Evolutionary conservation across 2,797 vertebrate genomes (phyloP).

Genomic region (Enteromius viviparus): DNA sequence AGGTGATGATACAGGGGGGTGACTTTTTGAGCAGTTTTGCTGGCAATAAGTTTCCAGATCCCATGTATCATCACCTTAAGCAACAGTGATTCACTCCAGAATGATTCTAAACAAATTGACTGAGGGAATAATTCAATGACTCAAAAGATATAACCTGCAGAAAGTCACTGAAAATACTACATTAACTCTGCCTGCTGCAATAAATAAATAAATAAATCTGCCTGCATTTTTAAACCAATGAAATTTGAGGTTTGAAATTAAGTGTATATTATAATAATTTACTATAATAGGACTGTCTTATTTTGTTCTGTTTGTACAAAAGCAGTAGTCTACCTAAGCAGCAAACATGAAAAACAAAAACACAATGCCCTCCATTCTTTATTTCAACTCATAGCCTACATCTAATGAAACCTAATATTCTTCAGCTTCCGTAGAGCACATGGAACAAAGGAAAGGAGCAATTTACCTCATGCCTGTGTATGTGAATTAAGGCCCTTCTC

Average conservation of each 20-base stretch:
- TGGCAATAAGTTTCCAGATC: neutral
- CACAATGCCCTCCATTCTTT: neutral
- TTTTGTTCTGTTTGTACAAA: conserved; percentile 30
- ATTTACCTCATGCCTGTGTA: conserved; percentile 37
- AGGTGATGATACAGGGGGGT: too few species aligned
- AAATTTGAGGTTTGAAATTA: neutral
- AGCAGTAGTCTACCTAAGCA: conserved; percentile 22
- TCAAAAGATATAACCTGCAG: neutral
- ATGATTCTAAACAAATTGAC: neutral
- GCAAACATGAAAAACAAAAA: neutral
- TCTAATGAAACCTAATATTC: conserved; percentile 18
- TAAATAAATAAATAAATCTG: neutral
- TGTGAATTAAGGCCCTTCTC: conserved; percentile 38
- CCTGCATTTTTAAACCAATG: neutral
- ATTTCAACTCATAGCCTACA: neutral
- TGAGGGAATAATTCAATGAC: neutral
- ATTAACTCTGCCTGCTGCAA: neutral
- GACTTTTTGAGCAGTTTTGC: too few species aligned
- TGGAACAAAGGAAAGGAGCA: conserved; percentile 18
- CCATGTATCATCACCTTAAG: neutral
- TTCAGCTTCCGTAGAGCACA: conserved; percentile 3
- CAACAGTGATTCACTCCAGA: neutral
- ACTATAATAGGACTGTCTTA: neutral
- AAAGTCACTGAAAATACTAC: neutral
- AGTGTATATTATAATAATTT: neutral